Base-by-base conservation (phyloP, 2,797 vertebrate species). In the Danio choprae region DNA sequence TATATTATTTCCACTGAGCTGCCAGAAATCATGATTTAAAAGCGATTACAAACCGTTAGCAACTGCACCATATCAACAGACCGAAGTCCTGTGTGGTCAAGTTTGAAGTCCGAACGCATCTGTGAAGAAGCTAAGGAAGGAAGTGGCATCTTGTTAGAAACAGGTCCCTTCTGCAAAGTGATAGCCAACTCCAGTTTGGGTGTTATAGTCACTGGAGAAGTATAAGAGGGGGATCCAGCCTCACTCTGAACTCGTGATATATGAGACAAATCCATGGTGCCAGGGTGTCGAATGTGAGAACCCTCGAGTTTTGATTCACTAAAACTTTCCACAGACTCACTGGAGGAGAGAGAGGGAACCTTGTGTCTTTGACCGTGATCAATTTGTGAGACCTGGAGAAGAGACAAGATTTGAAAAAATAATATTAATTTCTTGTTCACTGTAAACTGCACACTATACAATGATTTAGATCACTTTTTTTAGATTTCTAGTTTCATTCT, bases 21-120 rank as follows among this genome's bases (percentile, higher is more conserved):
- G 38, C 6, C 3, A 41, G 4, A 51, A 67, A 50, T 38, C 18
- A 63, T 29, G 62, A 43, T 64, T 41, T 56, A 10, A 51, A 62
- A 15, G 40, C 10, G 15, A 46, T 36, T 40, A 80, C 93, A 89
- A 90, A 98, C 98, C 84, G 95, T 99, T 70, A 99, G 90, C 41
- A 99, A 96, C 85, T 99, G 97, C 85, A 98, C 97, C 96, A 96
- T 99, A 83, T 99, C 97, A 85, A 97, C 93, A 0, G 97, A 96
- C 76, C 94, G 94, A 88, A 97, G 96, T 4, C 94, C 92, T n/a
- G 91, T 87, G 86, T 93, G 93, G 55, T 97, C 97, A 70, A 94
- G 91, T 79, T 97, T 98, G 41, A 94, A 85, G 58, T 98, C 96
- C 0, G 93, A 59, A 68, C 94, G 94, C n/a, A 90, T 86, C 85